Evolutionary conservation across 2,113 vertebrate genomes (phyloP), one percentile per base, ranked within the genome.

Genomic region (Tetrax tetrax): DNA sequence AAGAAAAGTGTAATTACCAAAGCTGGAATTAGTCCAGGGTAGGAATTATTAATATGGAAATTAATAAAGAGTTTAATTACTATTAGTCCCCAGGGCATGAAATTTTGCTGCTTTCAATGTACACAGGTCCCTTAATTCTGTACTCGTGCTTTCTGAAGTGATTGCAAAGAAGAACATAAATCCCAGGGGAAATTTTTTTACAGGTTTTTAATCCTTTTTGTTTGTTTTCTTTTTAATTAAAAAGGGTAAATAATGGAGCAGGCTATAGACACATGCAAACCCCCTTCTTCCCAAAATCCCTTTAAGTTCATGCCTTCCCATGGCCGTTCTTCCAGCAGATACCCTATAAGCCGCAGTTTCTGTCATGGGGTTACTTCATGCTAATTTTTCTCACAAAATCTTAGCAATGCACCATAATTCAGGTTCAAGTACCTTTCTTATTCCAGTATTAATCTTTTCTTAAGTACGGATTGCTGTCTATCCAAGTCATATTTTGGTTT

Each of bases 1-100:
- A 33, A 56, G 64, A 25, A 18, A 91, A 89, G 35, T 79, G 48
- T 85, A 75, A 91, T 96, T 68, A 72, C 35, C 27, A 48, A 45
- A 76, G 45, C 57, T 76, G 89, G 74, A 51, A 78, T 82, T 75
- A 79, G 18, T 71, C 72, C 69, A 60, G 51, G 33, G 35, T 31
- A n/a, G 48, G 61, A 94, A 94, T 94, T 71, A 87, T 91, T 87
- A 94, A 87, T 7, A 11, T 69, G 75, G 65, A 43, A 81, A 94
- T 93, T 87, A 85, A 65, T 82, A 68, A 89, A 75, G 69, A 20
- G 3, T 79, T 89, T 91, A 84, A 96, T 96, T 93, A 87, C 69
- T 72, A 4, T 16, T 17, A 93, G 53, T 60, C 83, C 65, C n/a
- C 8, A 23, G 45, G 69, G 61, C 17, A 57, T 87, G 87, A 82